Evolutionary conservation across 2,888 invertebrate genomes (phyloP).

Genomic region (Trichogramma evanescens): DNA sequence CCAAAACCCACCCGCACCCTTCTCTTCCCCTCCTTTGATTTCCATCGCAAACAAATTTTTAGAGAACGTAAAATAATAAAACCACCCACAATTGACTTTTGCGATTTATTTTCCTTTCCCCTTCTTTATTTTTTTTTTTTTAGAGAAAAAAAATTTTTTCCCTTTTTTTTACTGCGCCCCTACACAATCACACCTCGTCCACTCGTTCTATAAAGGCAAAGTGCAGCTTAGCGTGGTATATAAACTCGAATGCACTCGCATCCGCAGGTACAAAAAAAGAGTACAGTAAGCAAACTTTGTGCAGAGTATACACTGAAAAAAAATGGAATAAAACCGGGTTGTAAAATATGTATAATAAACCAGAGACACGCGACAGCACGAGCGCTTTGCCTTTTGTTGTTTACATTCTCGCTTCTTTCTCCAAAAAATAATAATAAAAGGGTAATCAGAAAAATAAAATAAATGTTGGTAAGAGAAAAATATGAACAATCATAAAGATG

Average conservation of each 20-base stretch:
- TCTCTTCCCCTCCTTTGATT: background rate
- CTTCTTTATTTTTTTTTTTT: constrained; percentile 1
- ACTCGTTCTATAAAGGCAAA: constrained; percentile 32
- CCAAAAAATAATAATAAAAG: too few species aligned
- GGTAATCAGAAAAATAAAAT: too few species aligned
- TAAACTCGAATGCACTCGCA: too few species aligned
- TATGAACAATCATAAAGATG: too few species aligned
- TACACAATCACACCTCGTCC: constrained; percentile 2
- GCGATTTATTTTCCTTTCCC: background rate
- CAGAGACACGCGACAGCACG: constrained; percentile 18
- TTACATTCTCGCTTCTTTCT: too few species aligned
- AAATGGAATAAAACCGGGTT: constrained; percentile 1
- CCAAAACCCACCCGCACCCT: background rate
- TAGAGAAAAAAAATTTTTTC: background rate
- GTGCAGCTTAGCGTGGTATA: constrained; percentile 37
- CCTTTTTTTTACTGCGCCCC: constrained; percentile 1
- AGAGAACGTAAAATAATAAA: too few species aligned
- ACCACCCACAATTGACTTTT: background rate
- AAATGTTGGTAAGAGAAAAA: too few species aligned
- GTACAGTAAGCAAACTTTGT: constrained; percentile 42
- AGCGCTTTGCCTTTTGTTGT: constrained; percentile 17
- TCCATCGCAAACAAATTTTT: too few species aligned
- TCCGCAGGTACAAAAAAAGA: too few species aligned
- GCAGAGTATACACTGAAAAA: constrained; percentile 28
- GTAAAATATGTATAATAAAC: constrained; percentile 22